phyloP scores from a whole-genome alignment of 2,113 vertebrate genomes.

The Apaloderma vittatum region DNA sequence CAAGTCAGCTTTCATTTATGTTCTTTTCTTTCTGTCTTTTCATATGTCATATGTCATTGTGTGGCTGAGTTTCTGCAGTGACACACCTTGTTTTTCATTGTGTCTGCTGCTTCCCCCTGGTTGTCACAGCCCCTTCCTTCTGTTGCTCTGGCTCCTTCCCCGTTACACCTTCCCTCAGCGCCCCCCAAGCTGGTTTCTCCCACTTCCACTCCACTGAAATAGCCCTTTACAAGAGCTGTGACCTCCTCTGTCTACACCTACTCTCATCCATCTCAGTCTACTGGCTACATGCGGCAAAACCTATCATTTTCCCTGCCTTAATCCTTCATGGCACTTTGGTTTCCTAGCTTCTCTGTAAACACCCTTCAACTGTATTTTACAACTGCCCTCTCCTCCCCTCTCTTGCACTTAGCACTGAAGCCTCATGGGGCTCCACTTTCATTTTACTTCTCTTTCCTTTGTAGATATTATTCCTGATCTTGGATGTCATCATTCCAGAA shows the following conservation, averaged over 20 bases:
- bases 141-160: fast-evolving
- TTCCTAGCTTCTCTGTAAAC: background rate
- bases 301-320: conserved; percentile 7
- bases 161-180: fast-evolving
- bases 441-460: background rate
- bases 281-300: background rate
- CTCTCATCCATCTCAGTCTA: background rate
- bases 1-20: background rate
- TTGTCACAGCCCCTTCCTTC: fast-evolving
- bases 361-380: background rate
- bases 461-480: background rate
- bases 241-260: background rate
- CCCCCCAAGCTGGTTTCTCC: background rate
- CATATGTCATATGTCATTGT: background rate
- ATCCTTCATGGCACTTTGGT: background rate
- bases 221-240: background rate
- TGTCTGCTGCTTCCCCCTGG: background rate
- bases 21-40: background rate
- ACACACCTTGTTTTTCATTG: fast-evolving
- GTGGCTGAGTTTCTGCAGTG: background rate
- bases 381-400: background rate
- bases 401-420: background rate
- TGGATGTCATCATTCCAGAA: background rate
- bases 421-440: background rate
- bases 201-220: background rate